Percentiles rank a stretch among this genome's conserved stretches.
phyloP scores from a whole-genome alignment of 1,140 invertebrate species.

The Trichogramma pretiosum region DNA sequence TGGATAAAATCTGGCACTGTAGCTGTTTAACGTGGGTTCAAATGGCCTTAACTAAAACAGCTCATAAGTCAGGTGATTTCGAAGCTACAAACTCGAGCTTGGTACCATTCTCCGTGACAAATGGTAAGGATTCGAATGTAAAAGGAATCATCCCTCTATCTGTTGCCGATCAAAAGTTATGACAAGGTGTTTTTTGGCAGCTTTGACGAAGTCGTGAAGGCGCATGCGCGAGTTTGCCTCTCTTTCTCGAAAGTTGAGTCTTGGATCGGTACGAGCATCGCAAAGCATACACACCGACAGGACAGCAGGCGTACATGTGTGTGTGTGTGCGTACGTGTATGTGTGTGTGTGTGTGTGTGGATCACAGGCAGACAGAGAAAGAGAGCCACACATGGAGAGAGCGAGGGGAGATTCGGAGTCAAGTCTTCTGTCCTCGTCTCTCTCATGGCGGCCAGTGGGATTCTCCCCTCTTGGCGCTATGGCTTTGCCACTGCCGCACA shows the following conservation, averaged over 20 bases:
- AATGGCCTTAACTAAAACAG: slow-evolving; percentile 19
- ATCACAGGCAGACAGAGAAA: too few relatives aligned
- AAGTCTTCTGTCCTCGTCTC: too few relatives aligned
- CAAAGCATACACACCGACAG: too few relatives aligned
- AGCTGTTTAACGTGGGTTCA: too few relatives aligned
- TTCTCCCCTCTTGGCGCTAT: too few relatives aligned
- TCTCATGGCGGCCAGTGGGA: too few relatives aligned
- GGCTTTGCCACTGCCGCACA: too few relatives aligned
- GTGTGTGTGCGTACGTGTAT: slow-evolving; percentile 13
- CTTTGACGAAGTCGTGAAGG: not conserved
- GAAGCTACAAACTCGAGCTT: not conserved
- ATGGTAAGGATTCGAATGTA: slow-evolving; percentile 19
- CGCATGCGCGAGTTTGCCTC: slow-evolving; percentile 10
- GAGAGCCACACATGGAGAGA: too few relatives aligned
- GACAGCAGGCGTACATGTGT: slow-evolving; percentile 17
- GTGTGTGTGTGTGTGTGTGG: too few relatives aligned
- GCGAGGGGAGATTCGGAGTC: too few relatives aligned
- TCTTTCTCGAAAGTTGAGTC: slow-evolving; percentile 12
- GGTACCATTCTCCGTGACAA: slow-evolving; percentile 30
- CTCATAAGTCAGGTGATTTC: slow-evolving; percentile 18
- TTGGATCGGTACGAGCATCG: too few relatives aligned
- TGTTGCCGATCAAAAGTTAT: slow-evolving; percentile 26
- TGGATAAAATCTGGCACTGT: too few relatives aligned
- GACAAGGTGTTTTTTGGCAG: slow-evolving; percentile 29
- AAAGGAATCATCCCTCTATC: slow-evolving; percentile 26